phyloP scores from a whole-genome alignment of 2,888 invertebrate species.

The Ormyrus pomaceus region DNA sequence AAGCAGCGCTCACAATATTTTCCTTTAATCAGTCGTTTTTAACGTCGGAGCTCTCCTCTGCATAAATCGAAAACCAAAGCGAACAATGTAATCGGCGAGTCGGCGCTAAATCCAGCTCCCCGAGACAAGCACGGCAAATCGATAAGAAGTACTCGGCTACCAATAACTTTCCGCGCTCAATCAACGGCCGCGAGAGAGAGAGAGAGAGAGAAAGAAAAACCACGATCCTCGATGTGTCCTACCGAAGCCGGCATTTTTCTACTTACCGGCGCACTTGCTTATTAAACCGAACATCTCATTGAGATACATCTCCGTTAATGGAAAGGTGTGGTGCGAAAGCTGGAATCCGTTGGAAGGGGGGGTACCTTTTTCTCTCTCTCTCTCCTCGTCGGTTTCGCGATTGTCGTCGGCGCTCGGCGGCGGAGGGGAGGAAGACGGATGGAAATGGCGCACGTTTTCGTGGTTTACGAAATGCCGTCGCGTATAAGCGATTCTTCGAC shows the following conservation, averaged over 20 bases:
- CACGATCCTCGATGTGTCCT: background rate
- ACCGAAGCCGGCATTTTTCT: slow-evolving; percentile 1
- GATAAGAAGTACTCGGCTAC: background rate
- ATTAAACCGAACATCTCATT: slow-evolving; percentile 46
- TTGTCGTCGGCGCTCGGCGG: slow-evolving; percentile 13
- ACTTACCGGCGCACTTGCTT: slow-evolving; percentile 6
- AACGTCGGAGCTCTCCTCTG: too few species aligned
- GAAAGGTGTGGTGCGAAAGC: slow-evolving; percentile 39
- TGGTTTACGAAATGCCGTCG: slow-evolving; percentile 36
- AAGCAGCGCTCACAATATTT: too few species aligned
- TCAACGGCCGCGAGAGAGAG: too few species aligned
- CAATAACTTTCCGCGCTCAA: slow-evolving; percentile 1
- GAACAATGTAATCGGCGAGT: background rate
- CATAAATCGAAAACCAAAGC: too few species aligned
- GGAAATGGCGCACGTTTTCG: slow-evolving; percentile 44
- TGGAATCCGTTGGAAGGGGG: slow-evolving; percentile 22
- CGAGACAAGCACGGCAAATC: background rate
- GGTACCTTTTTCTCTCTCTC: slow-evolving; percentile 11
- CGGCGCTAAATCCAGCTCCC: background rate
- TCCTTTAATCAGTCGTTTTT: too few species aligned
- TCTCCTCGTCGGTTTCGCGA: slow-evolving; percentile 22
- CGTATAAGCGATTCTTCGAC: background rate
- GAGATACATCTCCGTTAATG: slow-evolving; percentile 30
- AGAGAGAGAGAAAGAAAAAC: background rate
- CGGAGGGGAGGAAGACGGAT: slow-evolving; percentile 10